A percentile compares a stretch with the other conserved stretches of the same genome.
phyloP scores from a whole-genome alignment of 2,797 vertebrate genomes.

The Gastrophryne carolinensis region DNA sequence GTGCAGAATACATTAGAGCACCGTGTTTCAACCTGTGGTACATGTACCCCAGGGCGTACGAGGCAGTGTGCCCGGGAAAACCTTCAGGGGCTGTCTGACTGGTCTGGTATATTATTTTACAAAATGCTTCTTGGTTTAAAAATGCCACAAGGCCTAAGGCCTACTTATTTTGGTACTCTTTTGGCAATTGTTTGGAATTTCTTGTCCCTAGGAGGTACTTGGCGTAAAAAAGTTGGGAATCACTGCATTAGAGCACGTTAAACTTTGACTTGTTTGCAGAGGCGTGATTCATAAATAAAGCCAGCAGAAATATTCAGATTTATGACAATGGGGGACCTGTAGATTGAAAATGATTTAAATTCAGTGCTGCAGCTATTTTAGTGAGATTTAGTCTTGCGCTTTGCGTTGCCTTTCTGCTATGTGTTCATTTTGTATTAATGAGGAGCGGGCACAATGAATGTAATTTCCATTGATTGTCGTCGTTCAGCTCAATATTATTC shows the following conservation, averaged over 20 bases:
- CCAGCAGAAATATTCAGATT: background rate
- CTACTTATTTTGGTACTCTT: too few relatives aligned
- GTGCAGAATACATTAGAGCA: background rate
- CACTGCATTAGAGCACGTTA: background rate
- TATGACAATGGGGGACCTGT: background rate
- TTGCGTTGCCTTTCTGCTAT: slow-evolving; percentile 14
- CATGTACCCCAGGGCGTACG: too few relatives aligned
- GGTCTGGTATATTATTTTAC: too few relatives aligned
- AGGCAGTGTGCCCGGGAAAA: too few relatives aligned
- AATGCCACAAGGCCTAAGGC: too few relatives aligned
- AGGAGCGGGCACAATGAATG: slow-evolving; percentile 1
- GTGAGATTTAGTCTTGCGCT: slow-evolving; percentile 2
- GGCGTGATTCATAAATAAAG: background rate
- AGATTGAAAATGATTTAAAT: slow-evolving; percentile 7
- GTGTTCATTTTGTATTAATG: slow-evolving; percentile 31
- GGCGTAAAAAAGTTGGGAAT: too few relatives aligned
- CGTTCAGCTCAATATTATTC: background rate
- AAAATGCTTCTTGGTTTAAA: too few relatives aligned
- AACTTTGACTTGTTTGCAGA: background rate
- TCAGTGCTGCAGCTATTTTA: background rate
- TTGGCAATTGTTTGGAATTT: too few relatives aligned
- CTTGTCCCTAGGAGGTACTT: too few relatives aligned
- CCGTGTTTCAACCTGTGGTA: too few relatives aligned
- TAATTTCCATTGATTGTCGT: slow-evolving; percentile 24
- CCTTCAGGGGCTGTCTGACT: too few relatives aligned